Percentiles rank a stretch among this genome's conserved stretches.
Evolutionary conservation across 2,888 invertebrate genomes (phyloP).

Genomic region (Coelogynopora nodosa): DNA sequence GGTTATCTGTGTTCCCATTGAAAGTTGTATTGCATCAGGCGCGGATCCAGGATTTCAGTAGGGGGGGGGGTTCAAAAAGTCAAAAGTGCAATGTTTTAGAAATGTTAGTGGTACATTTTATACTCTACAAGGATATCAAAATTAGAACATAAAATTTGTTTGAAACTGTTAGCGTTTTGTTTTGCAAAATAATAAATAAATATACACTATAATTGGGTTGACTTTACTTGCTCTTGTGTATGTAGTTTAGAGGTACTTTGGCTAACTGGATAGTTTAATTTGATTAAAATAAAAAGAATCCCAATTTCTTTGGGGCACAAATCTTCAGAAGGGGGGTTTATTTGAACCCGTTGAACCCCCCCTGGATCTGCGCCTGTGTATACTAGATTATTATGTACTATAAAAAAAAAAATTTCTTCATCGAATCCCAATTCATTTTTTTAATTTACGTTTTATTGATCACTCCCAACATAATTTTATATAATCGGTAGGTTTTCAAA

Average conservation of each 20-base stretch:
- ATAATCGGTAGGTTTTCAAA: too few relatives aligned
- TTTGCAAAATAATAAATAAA: constrained; percentile 23
- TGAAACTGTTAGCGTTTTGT: background rate
- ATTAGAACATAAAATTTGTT: constrained; percentile 9
- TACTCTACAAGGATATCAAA: constrained; percentile 13
- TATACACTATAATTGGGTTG: constrained; percentile 20
- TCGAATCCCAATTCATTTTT: too few relatives aligned
- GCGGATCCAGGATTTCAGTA: constrained; percentile 20
- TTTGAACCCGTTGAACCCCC: too few relatives aligned
- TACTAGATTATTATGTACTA: too few relatives aligned
- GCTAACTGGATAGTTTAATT: background rate
- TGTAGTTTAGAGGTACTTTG: constrained; percentile 4
- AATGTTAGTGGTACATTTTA: constrained; percentile 14
- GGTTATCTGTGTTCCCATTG: too few relatives aligned
- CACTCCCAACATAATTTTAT: too few relatives aligned
- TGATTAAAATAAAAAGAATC: background rate
- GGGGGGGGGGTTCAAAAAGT: background rate
- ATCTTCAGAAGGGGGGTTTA: too few relatives aligned
- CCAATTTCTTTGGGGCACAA: too few relatives aligned
- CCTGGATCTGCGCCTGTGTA: too few relatives aligned
- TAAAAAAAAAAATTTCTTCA: too few relatives aligned
- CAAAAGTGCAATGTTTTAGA: constrained; percentile 13
- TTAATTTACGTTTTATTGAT: too few relatives aligned
- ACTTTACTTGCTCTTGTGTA: constrained; percentile 9
- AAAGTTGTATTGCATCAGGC: too few relatives aligned